These are phyloP conservation scores for Pararge aegeria DNA, from an alignment of 1,140 invertebrate genomes.

Conservation along the genomic window DNA sequence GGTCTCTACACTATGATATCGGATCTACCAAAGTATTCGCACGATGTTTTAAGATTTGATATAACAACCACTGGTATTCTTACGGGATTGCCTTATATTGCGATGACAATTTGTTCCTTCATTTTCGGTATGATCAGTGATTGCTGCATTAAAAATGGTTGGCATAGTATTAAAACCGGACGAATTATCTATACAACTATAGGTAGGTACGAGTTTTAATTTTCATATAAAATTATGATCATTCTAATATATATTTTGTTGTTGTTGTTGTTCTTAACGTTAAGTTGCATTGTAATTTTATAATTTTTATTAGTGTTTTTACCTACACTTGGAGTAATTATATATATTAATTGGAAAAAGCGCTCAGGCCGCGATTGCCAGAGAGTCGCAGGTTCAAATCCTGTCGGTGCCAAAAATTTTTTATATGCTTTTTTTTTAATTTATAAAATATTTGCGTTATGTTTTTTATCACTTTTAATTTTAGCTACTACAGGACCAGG, in stretches of 20 bases:
- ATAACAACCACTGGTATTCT: slow-evolving; percentile 85
- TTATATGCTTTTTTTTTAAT: too few species aligned
- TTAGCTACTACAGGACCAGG: slow-evolving; percentile 53
- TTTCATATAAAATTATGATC: not conserved
- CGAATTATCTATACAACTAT: slow-evolving; percentile 87
- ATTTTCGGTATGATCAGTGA: slow-evolving; percentile 84
- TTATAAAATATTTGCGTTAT: too few species aligned
- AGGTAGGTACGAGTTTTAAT: slow-evolving; percentile 61
- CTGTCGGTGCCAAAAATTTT: too few species aligned
- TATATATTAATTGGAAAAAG: too few species aligned
- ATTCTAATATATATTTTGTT: not conserved
- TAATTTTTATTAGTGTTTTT: too few species aligned
- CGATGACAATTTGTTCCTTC: slow-evolving; percentile 85
- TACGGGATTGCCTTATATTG: slow-evolving; percentile 84
- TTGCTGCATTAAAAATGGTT: slow-evolving; percentile 81
- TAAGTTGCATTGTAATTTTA: too few species aligned
- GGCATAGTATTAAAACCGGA: slow-evolving; percentile 82
- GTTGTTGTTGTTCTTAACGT: not conserved
- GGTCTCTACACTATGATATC: slow-evolving; percentile 96
- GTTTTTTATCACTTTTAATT: too few species aligned
- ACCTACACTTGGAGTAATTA: too few species aligned
- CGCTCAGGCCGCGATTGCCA: too few species aligned
- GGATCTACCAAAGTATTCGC: slow-evolving; percentile 94
- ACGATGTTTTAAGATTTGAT: slow-evolving; percentile 90
- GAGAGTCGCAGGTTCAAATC: too few species aligned